Percentiles rank a stretch among this genome's conserved stretches.
Evolutionary conservation across 2,113 vertebrate genomes (phyloP).

Genomic region (Hucho hucho): DNA sequence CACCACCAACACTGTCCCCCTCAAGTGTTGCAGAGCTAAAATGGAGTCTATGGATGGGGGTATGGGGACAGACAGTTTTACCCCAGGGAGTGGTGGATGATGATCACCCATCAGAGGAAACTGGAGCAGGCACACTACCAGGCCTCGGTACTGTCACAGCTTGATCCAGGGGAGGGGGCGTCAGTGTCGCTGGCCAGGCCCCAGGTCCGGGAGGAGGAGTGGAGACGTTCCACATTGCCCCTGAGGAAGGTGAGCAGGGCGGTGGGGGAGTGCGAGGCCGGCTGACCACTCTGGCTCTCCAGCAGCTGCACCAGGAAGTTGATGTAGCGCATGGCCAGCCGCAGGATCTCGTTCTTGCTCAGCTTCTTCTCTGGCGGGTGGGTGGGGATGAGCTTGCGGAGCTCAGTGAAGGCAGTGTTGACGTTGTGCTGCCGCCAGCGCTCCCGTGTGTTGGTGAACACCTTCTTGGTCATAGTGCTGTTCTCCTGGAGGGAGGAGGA

Average conservation of each 20-base stretch:
- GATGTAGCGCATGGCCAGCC: slow-evolving; percentile 97
- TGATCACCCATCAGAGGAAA: neutral
- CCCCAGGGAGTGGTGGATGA: neutral
- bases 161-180: slow-evolving; percentile 76
- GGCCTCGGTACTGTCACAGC: slow-evolving; percentile 73
- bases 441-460: slow-evolving; percentile 93
- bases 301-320: slow-evolving; percentile 92
- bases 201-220: slow-evolving; percentile 72
- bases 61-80: slow-evolving; percentile 14
- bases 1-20: slow-evolving; percentile 1
- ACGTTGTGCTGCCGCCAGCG: slow-evolving; percentile 97
- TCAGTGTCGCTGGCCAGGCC: slow-evolving; percentile 73
- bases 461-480: slow-evolving; percentile 88
- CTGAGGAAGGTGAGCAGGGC: slow-evolving; percentile 74
- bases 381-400: slow-evolving; percentile 95
- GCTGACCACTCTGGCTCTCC: slow-evolving; percentile 81
- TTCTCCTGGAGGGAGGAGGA: neutral
- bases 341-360: slow-evolving; percentile 97
- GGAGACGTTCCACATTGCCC: slow-evolving; percentile 75
- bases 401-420: slow-evolving; percentile 92
- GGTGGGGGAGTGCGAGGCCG: slow-evolving; percentile 61
- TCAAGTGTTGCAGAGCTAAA: slow-evolving; percentile 17
- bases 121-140: slow-evolving; percentile 59
- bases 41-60: neutral
- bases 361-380: slow-evolving; percentile 98